Evolutionary conservation across 1,140 invertebrate species (phyloP).

Genomic region (Notospermus geniculatus): DNA sequence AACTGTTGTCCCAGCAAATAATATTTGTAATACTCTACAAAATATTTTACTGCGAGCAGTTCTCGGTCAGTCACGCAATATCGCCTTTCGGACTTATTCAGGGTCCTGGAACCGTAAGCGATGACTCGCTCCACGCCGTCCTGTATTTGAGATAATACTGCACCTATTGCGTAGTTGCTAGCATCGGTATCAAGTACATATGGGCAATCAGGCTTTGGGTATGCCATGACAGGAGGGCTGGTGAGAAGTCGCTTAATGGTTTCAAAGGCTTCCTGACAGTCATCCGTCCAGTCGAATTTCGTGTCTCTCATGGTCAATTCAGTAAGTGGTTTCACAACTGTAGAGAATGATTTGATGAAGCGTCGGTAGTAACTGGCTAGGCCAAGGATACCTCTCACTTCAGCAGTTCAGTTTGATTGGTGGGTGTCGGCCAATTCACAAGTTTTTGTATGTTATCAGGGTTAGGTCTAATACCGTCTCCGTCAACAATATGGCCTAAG

Average conservation of each 20-base stretch:
- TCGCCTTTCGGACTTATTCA: conserved; percentile 55
- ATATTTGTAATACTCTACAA: not conserved
- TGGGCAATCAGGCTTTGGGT: not conserved
- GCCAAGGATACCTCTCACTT: conserved; percentile 37
- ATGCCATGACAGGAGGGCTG: not conserved
- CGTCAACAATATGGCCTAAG: conserved; percentile 29
- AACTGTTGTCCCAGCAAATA: not conserved
- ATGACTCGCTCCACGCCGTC: conserved; percentile 47
- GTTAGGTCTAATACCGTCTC: conserved; percentile 25
- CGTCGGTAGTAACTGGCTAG: conserved; percentile 31
- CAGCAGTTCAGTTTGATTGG: conserved; percentile 21
- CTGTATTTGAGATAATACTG: conserved; percentile 22
- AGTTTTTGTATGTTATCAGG: conserved; percentile 33
- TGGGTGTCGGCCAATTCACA: conserved; percentile 31
- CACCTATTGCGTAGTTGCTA: conserved; percentile 17
- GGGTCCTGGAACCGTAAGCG: conserved; percentile 52
- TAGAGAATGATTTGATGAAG: conserved; percentile 28
- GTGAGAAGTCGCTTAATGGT: conserved; percentile 21
- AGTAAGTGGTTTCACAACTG: conserved; percentile 22
- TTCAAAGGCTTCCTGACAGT: conserved; percentile 27
- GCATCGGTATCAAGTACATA: conserved; percentile 23
- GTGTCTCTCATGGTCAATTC: conserved; percentile 21
- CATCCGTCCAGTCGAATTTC: conserved; percentile 22
- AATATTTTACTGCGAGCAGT: conserved; percentile 25
- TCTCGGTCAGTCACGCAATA: conserved; percentile 49